Conservation (phyloP, 2,113 vertebrate species). For the Hydrochoerus hydrochaeris region DNA sequence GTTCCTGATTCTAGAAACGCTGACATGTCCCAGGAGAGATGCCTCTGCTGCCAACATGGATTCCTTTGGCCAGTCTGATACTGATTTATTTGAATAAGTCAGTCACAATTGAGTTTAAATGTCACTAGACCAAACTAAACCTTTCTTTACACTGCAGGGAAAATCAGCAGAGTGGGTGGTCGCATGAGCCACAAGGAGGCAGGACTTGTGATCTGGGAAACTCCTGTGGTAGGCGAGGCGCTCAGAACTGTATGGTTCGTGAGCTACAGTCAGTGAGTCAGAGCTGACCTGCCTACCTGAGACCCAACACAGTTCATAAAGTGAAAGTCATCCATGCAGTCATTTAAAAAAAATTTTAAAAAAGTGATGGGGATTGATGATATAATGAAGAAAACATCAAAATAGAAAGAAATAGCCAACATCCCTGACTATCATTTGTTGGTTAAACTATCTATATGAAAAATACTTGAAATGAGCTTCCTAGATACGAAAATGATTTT, state of each 20-base stretch:
- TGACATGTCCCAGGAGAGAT: background rate
- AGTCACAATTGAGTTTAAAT: background rate
- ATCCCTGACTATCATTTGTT: background rate
- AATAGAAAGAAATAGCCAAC: background rate
- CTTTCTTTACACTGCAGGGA: background rate
- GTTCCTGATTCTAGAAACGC: background rate
- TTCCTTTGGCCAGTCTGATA: background rate
- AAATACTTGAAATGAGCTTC: background rate
- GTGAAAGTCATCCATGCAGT: background rate
- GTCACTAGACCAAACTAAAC: background rate
- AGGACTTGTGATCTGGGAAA: background rate
- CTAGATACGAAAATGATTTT: conserved; percentile 9
- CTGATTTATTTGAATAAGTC: background rate
- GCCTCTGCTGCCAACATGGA: background rate
- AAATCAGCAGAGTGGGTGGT: background rate
- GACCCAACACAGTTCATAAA: background rate
- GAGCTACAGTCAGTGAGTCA: background rate
- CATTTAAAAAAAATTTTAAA: background rate
- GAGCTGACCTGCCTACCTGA: background rate
- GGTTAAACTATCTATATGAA: background rate
- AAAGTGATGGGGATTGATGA: background rate
- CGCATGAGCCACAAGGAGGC: background rate
- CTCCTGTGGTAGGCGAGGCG: background rate
- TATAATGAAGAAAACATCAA: background rate
- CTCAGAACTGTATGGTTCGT: background rate